These are phyloP conservation scores for Ophthalmolycus amberensis DNA, from an alignment of 2,113 vertebrate genomes.

Conservation along the genomic window DNA sequence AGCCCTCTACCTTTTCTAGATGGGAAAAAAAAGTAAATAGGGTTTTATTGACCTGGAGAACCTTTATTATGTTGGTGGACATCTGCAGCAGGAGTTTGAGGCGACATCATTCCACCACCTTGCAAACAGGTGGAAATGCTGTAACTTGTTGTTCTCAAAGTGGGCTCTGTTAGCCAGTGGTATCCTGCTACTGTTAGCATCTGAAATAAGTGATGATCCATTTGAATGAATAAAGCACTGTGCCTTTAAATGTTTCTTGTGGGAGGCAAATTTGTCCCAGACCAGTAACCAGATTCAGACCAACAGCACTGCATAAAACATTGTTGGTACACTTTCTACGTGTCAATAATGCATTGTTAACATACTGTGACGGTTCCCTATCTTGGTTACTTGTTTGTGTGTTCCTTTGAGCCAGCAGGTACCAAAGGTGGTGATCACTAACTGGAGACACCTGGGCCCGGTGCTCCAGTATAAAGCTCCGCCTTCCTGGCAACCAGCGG, in stretches of 20 bases:
- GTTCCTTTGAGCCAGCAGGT: no score
- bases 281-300: background rate
- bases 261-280: background rate
- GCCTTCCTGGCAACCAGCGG: no score
- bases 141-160: background rate
- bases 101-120: background rate
- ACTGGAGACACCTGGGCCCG: no score
- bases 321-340: background rate
- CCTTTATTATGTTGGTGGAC: background rate
- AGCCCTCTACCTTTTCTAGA: conserved; percentile 89
- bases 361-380: no score
- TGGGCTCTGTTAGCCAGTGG: background rate
- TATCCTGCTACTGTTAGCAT: no score
- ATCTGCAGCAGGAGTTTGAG: background rate
- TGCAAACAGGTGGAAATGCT: background rate
- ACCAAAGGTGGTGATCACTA: no score
- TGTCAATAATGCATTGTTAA: background rate
- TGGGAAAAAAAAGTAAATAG: background rate
- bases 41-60: background rate
- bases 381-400: no score
- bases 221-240: no score
- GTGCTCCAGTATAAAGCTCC: no score
- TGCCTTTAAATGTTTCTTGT: background rate
- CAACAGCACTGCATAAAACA: background rate
- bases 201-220: no score